Conservation (phyloP, 2,797 vertebrate species). For the Diglossa cyanea region DNA sequence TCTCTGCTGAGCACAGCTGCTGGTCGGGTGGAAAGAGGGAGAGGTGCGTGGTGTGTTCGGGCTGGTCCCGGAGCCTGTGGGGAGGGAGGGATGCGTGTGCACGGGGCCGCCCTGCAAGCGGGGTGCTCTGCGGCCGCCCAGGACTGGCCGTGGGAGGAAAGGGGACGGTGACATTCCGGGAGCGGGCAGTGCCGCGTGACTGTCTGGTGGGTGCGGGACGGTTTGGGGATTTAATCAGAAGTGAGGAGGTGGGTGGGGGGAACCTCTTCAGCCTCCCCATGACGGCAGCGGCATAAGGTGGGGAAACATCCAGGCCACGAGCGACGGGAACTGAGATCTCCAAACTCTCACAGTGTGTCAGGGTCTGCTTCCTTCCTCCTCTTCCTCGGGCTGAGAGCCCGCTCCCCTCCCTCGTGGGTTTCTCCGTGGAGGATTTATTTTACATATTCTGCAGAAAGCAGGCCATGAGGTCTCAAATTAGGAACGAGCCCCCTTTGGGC, state of each 20-base stretch:
- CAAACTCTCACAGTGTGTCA: not conserved
- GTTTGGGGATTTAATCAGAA: not conserved
- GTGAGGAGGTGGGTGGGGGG: not conserved
- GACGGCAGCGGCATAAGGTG: not conserved
- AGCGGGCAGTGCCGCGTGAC: not conserved
- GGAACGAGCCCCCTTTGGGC: conserved; percentile 38
- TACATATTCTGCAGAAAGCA: conserved; percentile 5
- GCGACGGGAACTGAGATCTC: not conserved
- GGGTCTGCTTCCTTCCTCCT: not conserved
- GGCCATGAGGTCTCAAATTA: conserved; percentile 50
- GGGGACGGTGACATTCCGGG: not conserved
- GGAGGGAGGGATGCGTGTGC: not conserved
- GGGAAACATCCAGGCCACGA: not conserved
- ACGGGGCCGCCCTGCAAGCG: not conserved
- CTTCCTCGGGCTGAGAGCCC: not conserved
- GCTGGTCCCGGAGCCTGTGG: not conserved
- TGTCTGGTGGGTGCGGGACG: not conserved
- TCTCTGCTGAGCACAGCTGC: not conserved
- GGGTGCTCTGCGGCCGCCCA: not conserved
- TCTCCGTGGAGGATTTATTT: conserved; percentile 9
- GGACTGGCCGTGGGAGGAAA: not conserved
- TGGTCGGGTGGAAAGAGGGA: not conserved
- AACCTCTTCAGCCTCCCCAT: not conserved
- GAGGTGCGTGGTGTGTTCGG: not conserved
- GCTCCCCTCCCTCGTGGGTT: conserved; percentile 11